Base-by-base conservation (phyloP, 1,140 invertebrate genomes). In the Phenacoccus solenopsis region DNA sequence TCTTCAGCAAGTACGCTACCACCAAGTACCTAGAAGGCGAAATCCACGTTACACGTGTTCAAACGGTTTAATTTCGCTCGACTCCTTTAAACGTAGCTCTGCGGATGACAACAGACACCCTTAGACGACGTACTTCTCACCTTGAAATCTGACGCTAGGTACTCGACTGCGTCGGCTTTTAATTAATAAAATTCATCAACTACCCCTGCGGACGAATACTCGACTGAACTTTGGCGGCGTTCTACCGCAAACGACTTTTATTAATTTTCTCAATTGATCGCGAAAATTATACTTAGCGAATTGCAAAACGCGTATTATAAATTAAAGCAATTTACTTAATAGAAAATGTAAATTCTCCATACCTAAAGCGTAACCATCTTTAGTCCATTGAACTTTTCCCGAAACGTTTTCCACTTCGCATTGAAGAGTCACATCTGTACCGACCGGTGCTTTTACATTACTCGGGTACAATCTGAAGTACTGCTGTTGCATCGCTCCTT, bases 311-410 rank as follows among this genome's bases (percentile, higher is more conserved):
- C 16, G 38, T 49, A 5, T 16, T 2, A 49, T 4, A 49, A 49
- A 49, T 49, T 9, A 16, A 49, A n/a, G 38, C 4, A 49, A 49
- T 25, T 64, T 68, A 72, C 32, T 72, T 28, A 67, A 38, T 28
- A 57, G 13, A 57, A 72, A 70, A 56, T 57, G 22, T 27, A 22
- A 61, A 69, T 24, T 38, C 7, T 12, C 80, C 83, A 85, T 82
- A 89, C 94, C 93, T 73, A 95, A 84, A 27, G 90, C 91, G 78
- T 95, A 94, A 71, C 93, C 92, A 80, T 96, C 92, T 79, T 95
- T 95, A 61, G 90, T 91, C 94, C 94, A 97, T 77, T 96, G 93
- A 70, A 95, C 91, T 73, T 85, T 84, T 21, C 94, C 94, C 20
- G 85, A 87, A 75, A 89, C 82, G 79, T 96, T 89, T 49, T 86